Conservation (phyloP, 35 echinoderm and acorn worm species). For the Acanthaster planci region DNA sequence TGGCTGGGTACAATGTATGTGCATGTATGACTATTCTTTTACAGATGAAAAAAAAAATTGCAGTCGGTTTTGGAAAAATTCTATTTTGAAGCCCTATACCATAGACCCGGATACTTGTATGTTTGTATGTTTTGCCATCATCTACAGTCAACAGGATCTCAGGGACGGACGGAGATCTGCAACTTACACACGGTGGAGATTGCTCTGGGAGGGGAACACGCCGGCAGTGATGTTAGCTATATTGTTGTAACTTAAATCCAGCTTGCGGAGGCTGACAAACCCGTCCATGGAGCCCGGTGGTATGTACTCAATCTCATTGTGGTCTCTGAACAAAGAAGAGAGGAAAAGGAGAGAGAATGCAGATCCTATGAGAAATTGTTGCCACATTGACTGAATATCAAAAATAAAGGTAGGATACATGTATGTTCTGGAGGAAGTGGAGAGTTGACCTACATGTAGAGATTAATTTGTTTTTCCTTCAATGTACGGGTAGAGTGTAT, state of each 20-base stretch:
- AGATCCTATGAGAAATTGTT: constrained; percentile 2
- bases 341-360: constrained; percentile 15
- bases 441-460: too few species aligned
- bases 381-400: not conserved
- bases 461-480: too few species aligned
- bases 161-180: not conserved
- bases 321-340: constrained; percentile 28
- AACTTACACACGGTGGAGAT: constrained; percentile 42
- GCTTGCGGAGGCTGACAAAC: constrained; percentile 3
- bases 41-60: too few species aligned
- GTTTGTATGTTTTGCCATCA: not conserved
- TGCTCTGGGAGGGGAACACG: constrained; percentile 21
- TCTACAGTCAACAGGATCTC: too few species aligned
- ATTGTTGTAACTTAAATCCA: constrained; percentile 44
- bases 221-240: not conserved
- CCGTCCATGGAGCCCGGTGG: constrained; percentile 23
- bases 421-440: too few species aligned
- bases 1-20: too few species aligned
- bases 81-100: too few species aligned
- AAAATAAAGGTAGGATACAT: too few species aligned
- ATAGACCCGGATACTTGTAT: too few species aligned
- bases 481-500: too few species aligned
- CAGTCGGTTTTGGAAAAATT: too few species aligned
- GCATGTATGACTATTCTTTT: too few species aligned
- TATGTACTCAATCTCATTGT: constrained; percentile 36